Conservation (phyloP, 2,797 vertebrate genomes). For the Cyclopterus lumpus region DNA sequence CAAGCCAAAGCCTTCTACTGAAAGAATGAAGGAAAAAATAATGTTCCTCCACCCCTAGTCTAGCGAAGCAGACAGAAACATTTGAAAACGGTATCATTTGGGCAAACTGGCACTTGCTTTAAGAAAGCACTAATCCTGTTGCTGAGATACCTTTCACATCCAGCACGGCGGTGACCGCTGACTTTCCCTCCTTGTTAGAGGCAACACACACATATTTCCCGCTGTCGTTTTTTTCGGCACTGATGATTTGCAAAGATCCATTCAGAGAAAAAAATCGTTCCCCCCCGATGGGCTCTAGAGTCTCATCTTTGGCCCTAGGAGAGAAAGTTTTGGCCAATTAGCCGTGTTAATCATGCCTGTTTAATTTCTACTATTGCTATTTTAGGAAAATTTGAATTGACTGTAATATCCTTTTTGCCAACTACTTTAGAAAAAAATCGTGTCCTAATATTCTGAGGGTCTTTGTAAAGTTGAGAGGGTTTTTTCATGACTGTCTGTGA, state of each 20-base stretch:
- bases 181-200: conserved; percentile 85
- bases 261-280: conserved; percentile 77
- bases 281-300: conserved; percentile 68
- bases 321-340: conserved; percentile 14
- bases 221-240: conserved; percentile 82
- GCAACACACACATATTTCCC: conserved; percentile 90
- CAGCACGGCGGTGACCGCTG: conserved; percentile 85
- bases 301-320: conserved; percentile 84
- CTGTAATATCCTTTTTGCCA: background rate
- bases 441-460: conserved; percentile 9
- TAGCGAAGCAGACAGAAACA: background rate
- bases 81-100: conserved; percentile 1
- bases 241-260: conserved; percentile 87
- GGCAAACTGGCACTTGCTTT: conserved; percentile 1
- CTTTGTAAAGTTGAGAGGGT: conserved; percentile 21
- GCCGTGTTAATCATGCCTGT: background rate
- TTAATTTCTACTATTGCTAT: background rate
- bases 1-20: background rate
- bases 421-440: background rate
- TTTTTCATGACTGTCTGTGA: conserved; percentile 35
- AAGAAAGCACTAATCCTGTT: conserved; percentile 19
- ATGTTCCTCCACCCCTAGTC: background rate
- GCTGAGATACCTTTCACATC: conserved; percentile 89
- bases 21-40: background rate
- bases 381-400: background rate